These are phyloP conservation scores for Silurus aristotelis DNA, from an alignment of 2,797 vertebrate genomes.

Conservation along the genomic window DNA sequence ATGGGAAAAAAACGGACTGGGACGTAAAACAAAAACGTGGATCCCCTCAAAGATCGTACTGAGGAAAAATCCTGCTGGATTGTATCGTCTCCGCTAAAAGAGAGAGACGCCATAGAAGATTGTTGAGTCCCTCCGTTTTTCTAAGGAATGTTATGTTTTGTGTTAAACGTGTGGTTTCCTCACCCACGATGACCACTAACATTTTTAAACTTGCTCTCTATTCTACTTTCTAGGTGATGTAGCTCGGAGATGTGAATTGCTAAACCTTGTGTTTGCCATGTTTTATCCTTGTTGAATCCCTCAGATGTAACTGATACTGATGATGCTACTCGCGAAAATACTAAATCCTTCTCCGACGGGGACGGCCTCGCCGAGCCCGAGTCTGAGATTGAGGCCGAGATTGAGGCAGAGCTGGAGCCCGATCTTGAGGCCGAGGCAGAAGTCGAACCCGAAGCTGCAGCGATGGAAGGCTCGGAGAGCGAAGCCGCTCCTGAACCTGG, in stretches of 20 bases:
- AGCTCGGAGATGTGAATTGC: constrained; percentile 92
- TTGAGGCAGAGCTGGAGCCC: constrained; percentile 43
- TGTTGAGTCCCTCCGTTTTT: constrained; percentile 47
- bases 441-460: constrained; percentile 66
- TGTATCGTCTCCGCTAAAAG: constrained; percentile 1
- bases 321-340: constrained; percentile 99
- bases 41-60: constrained; percentile 5
- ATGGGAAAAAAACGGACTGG: constrained; percentile 20
- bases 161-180: constrained; percentile 89
- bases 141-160: constrained; percentile 92
- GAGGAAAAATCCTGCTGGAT: neutral
- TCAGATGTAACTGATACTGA: constrained; percentile 99
- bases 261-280: constrained; percentile 96
- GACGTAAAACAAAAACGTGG: too few species aligned
- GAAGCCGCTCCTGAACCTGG: constrained; percentile 83
- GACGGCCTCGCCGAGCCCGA: constrained; percentile 81
- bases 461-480: constrained; percentile 84
- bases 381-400: constrained; percentile 55
- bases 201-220: constrained; percentile 90
- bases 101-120: constrained; percentile 49
- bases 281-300: constrained; percentile 99
- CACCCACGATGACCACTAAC: constrained; percentile 94
- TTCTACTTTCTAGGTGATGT: constrained; percentile 93
- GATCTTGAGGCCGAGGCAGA: constrained; percentile 58
- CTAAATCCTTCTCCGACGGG: constrained; percentile 93